Evolutionary conservation across 2,888 invertebrate genomes (phyloP), one percentile per base, ranked within the genome.

Genomic region (Drosophila limbata): DNA sequence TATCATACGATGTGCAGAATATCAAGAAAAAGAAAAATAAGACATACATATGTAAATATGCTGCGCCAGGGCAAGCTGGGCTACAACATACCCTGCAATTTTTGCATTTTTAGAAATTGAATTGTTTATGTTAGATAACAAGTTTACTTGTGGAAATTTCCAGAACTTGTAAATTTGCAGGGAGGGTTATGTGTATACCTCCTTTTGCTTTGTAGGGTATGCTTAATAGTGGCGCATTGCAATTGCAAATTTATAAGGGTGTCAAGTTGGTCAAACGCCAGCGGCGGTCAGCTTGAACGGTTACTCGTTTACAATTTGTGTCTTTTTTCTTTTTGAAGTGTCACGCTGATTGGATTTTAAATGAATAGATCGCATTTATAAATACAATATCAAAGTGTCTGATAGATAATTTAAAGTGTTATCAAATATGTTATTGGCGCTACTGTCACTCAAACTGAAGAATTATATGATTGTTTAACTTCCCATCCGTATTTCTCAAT

Each of bases 1-100:
- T 67, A 89, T 81, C 89, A 71, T 87, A 85, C 83, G 86, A 89
- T 84, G 69, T 69, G 90, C 73, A 79, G 73, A 88, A 81, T 80
- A 59, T 51, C 51, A 52, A 44, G 61, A 62, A 66, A 69, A 69
- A 64, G 76, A 63, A 70, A 67, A 66, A 75, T 5, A 65, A 66
- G 35, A 79, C 63, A 69, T 13, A 13, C 10, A 8, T 35, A 35
- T 37, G 28, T 39, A 55, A 75, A 42, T 75, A 44, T 17, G 33
- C 11, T 17, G 13, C 19, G 19, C 4, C 8, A 4, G 40, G 21
- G 56, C 17, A 40, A 69, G 62, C n/a, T 51, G 9, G 37, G 13
- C 44, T n/a, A 6, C 1, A 3, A 31, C 19, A 69, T 60, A 47
- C 69, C 39, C 59, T 69, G 3, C 19, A 35, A 11, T 31, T 13